These are phyloP conservation scores for Micromussa lordhowensis DNA, from an alignment of 92 coral and sea anemone species.

Conservation along the genomic window DNA sequence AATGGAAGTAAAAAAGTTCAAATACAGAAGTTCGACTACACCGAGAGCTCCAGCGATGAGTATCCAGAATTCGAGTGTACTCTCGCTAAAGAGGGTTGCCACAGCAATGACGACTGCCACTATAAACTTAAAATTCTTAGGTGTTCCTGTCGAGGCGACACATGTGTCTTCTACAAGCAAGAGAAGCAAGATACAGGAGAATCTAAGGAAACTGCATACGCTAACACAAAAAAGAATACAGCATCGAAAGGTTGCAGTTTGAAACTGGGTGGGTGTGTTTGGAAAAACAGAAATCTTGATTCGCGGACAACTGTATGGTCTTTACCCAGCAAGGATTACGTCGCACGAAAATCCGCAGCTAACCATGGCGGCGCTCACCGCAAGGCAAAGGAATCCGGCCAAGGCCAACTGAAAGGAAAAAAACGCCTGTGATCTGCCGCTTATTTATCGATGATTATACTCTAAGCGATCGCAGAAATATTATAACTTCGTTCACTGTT, in stretches of 20 bases:
- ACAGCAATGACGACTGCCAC: neutral
- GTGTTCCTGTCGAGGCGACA: neutral
- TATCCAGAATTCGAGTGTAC: neutral
- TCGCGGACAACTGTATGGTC: neutral
- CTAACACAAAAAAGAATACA: neutral
- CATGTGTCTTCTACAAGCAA: neutral
- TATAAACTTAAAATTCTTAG: neutral
- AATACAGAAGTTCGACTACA: neutral
- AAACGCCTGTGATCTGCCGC: too few species aligned
- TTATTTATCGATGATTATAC: too few species aligned
- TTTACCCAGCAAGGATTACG: neutral
- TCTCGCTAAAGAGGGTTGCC: neutral
- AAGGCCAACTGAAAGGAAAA: too few species aligned
- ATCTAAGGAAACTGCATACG: neutral
- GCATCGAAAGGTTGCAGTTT: constrained; percentile 31
- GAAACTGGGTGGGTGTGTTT: neutral
- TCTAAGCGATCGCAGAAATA: too few species aligned
- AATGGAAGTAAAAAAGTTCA: neutral
- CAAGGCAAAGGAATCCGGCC: too few species aligned
- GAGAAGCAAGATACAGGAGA: neutral
- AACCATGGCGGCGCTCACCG: too few species aligned
- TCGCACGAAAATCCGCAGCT: too few species aligned
- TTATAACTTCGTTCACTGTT: too few species aligned
- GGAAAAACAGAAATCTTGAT: neutral
- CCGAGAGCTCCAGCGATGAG: neutral